phyloP scores from a whole-genome alignment of 2,888 invertebrate species.

The Megamerina dolium region DNA sequence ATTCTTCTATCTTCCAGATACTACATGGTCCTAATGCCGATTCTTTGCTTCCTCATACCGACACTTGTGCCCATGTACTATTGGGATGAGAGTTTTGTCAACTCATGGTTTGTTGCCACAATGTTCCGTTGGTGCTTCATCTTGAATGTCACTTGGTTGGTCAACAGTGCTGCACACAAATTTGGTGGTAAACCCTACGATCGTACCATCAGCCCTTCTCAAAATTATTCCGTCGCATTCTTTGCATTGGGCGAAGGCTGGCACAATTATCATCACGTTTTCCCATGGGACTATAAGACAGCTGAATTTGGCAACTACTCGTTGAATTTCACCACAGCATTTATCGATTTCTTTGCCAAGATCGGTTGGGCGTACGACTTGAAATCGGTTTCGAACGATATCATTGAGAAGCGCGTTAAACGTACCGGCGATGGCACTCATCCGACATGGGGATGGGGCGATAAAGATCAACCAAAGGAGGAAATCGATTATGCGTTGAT shows the following conservation, averaged over 20 bases:
- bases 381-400: constrained; percentile 68
- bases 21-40: constrained; percentile 68
- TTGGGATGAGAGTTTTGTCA: constrained; percentile 69
- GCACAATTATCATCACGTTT: constrained; percentile 79
- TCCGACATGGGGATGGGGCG: constrained; percentile 76
- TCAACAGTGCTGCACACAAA: constrained; percentile 84
- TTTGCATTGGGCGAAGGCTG: constrained; percentile 69
- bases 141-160: constrained; percentile 83
- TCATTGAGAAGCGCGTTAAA: constrained; percentile 62
- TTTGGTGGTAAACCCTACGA: constrained; percentile 73
- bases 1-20: constrained; percentile 53
- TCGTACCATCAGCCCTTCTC: constrained; percentile 61
- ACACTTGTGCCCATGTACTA: constrained; percentile 67
- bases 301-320: constrained; percentile 69
- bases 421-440: constrained; percentile 72
- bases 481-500: constrained; percentile 55
- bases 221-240: constrained; percentile 60
- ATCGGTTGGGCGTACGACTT: constrained; percentile 85
- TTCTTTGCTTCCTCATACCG: constrained; percentile 72
- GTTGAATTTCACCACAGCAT: constrained; percentile 67
- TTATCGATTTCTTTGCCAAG: constrained; percentile 75
- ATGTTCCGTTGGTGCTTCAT: constrained; percentile 73
- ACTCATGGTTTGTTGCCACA: constrained; percentile 63
- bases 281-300: constrained; percentile 82
- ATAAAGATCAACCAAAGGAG: constrained; percentile 58